A percentile compares a stretch with the other conserved stretches of the same genome.
Evolutionary conservation across 2,113 vertebrate genomes (phyloP).

Genomic region (Origma solitaria): DNA sequence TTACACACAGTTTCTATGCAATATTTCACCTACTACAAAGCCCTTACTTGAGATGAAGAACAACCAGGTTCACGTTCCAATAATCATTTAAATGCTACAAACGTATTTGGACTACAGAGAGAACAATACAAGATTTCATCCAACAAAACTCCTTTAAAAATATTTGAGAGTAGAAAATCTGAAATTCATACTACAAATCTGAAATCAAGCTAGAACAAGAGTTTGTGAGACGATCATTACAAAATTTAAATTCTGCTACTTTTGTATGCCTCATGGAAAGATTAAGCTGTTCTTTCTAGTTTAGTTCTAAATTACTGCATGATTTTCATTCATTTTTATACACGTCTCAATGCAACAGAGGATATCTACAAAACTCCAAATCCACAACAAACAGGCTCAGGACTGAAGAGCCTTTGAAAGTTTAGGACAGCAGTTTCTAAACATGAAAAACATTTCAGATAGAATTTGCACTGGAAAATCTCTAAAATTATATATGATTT

Average conservation of each 20-base stretch:
- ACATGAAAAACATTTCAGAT: accelerated
- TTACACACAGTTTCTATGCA: neutral
- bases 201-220: neutral
- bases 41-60: neutral
- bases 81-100: neutral
- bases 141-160: neutral
- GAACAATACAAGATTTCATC: neutral
- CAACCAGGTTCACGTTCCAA: neutral
- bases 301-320: neutral
- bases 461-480: neutral
- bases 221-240: neutral
- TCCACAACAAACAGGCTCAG: neutral
- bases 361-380: neutral
- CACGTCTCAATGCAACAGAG: neutral
- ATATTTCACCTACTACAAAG: neutral
- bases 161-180: neutral
- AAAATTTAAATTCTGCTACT: neutral
- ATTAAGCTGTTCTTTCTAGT: neutral
- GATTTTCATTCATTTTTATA: neutral
- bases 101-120: neutral
- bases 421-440: neutral
- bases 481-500: neutral
- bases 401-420: neutral
- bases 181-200: neutral
- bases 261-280: neutral